phyloP scores from a whole-genome alignment of 2,797 vertebrate genomes.

The Eidolon dupreanum region DNA sequence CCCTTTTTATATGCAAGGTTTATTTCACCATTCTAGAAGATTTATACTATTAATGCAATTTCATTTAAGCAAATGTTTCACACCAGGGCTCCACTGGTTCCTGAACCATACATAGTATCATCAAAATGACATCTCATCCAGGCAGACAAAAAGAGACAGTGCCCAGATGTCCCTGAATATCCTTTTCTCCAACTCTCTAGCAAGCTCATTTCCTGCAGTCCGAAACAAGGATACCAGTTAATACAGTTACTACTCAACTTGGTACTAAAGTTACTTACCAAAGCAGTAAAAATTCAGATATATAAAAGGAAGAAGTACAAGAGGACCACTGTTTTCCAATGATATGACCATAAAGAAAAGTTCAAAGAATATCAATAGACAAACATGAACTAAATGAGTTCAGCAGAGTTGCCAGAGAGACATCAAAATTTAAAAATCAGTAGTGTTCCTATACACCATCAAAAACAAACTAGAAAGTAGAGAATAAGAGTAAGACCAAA shows the following conservation, averaged over 20 bases:
- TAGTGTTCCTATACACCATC: neutral
- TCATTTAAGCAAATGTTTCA: neutral
- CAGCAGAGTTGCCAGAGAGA: neutral
- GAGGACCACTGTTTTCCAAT: neutral
- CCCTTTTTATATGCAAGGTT: neutral
- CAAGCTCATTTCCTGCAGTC: neutral
- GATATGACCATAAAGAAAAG: neutral
- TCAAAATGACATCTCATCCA: neutral
- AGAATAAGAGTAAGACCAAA: slow-evolving; percentile 1
- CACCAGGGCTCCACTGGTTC: neutral
- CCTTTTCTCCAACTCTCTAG: neutral
- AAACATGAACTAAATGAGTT: slow-evolving; percentile 39
- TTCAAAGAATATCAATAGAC: neutral
- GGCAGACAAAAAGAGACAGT: neutral
- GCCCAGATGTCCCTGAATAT: neutral
- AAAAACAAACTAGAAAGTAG: neutral
- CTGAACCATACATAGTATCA: neutral
- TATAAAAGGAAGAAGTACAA: neutral
- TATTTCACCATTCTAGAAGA: neutral
- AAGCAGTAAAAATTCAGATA: neutral
- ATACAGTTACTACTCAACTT: neutral
- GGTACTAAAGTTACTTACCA: neutral
- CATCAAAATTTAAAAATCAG: slow-evolving; percentile 8
- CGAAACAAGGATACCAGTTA: neutral
- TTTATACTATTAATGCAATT: neutral